phyloP scores from a whole-genome alignment of 2,888 invertebrate genomes.

The Lycocerus yunnanus region DNA sequence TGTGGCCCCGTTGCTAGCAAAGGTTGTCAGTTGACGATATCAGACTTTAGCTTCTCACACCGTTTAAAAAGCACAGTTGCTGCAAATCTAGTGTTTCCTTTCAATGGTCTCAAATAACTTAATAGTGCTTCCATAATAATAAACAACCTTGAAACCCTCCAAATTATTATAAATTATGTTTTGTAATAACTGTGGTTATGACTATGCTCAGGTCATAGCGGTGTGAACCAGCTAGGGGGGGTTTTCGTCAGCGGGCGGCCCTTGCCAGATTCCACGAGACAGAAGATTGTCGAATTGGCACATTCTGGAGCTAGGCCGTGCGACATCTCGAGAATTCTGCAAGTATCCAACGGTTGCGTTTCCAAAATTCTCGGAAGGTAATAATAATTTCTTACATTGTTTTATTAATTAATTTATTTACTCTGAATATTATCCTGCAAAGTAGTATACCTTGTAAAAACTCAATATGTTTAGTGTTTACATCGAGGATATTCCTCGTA shows the following conservation, averaged over 20 bases:
- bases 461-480: too few species aligned
- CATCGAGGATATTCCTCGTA: too few species aligned
- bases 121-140: neutral
- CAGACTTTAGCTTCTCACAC: slow-evolving; percentile 58
- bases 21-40: slow-evolving; percentile 56
- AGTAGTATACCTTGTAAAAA: too few species aligned
- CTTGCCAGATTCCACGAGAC: slow-evolving; percentile 95
- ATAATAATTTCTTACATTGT: slow-evolving; percentile 9
- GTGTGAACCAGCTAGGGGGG: slow-evolving; percentile 98
- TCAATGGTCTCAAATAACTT: neutral
- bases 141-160: neutral
- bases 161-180: slow-evolving; percentile 1
- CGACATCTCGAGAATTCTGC: slow-evolving; percentile 97
- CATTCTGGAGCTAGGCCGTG: slow-evolving; percentile 97
- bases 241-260: slow-evolving; percentile 99
- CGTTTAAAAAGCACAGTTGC: slow-evolving; percentile 49
- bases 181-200: slow-evolving; percentile 55
- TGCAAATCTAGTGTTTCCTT: slow-evolving; percentile 17
- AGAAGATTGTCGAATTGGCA: slow-evolving; percentile 98
- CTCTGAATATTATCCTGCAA: neutral
- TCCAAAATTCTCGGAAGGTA: slow-evolving; percentile 98
- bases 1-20: slow-evolving; percentile 49
- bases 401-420: neutral
- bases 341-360: slow-evolving; percentile 99
- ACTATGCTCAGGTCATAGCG: slow-evolving; percentile 89